Evolutionary conservation across 2,113 vertebrate genomes (phyloP), one percentile per base, ranked within the genome.

Genomic region (Columba janthina): DNA sequence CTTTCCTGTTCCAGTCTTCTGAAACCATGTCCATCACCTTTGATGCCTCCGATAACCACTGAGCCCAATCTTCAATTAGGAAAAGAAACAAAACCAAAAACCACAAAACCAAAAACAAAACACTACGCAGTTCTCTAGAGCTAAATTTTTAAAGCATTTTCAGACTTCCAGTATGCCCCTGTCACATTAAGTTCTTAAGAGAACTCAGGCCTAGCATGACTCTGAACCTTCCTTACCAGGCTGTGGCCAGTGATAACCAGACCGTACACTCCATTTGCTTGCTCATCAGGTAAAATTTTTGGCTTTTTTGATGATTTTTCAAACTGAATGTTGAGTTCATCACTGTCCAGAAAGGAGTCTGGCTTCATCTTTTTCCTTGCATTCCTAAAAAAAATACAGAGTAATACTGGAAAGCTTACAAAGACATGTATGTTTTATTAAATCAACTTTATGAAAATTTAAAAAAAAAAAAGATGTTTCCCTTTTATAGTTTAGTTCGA

Each of bases 191-290:
- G 5, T 76, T 85, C 26, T 53, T 51, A 28, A 69, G 22, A 40
- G 15, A 83, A 54, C 10, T 79, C 34, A 53, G 38, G 8, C 15
- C 19, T 46, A 32, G 12, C 14, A 51, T 36, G n/a, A 15, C 15
- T 92, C 34, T 88, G 31, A 89, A 48, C 7, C 2, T 90, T 88
- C 57, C 98, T 97, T 97, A 99, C 99, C 99, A 99, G 96, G 91
- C 99, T 99, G 97, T 98, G 98, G 53, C 99, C 99, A 4, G 98
- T 99, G 94, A 99, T 99, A 80, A 99, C 78, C 31, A 99, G 97
- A 36, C 98, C 99, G 0, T 99, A 99, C 20, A 98, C 98, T 42
- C 99, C 99, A 3, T 96, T 97, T 95, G 98, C 97, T 65, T 96
- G 92, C 83, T 99, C 99, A 17, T 99, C 98, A 16, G 98, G 98